Percentiles rank a stretch among this genome's conserved stretches.
Evolutionary conservation across 2,888 invertebrate species (phyloP).

Genomic region (Apeira syringaria): DNA sequence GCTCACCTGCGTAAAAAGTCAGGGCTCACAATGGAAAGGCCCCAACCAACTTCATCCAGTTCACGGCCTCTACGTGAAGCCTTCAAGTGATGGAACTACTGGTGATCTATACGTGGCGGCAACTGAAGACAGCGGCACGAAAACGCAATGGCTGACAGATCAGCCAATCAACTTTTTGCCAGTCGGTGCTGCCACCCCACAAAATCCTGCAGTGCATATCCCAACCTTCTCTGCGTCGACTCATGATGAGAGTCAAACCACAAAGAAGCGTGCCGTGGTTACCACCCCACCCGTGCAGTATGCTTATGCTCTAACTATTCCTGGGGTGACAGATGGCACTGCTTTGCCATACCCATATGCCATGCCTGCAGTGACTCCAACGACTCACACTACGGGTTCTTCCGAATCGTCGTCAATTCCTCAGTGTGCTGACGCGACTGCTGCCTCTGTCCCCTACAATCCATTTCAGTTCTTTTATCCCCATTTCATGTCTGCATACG

Average conservation of each 20-base stretch:
- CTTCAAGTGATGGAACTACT: slow-evolving; percentile 67
- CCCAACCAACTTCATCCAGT: slow-evolving; percentile 63
- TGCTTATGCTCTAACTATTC: slow-evolving; percentile 52
- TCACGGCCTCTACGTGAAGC: slow-evolving; percentile 69
- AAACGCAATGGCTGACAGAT: slow-evolving; percentile 70
- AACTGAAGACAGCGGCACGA: slow-evolving; percentile 65
- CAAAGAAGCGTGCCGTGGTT: slow-evolving; percentile 57
- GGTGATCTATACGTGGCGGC: slow-evolving; percentile 77
- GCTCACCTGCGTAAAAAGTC: slow-evolving; percentile 34
- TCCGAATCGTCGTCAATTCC: slow-evolving; percentile 41
- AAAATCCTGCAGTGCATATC: slow-evolving; percentile 27
- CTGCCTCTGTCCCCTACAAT: slow-evolving; percentile 43
- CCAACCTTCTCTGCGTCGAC: slow-evolving; percentile 30
- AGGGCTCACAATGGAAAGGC: slow-evolving; percentile 46
- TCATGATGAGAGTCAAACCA: slow-evolving; percentile 46
- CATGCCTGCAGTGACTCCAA: slow-evolving; percentile 27
- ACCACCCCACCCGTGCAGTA: slow-evolving; percentile 54
- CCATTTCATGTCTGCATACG: slow-evolving; percentile 64
- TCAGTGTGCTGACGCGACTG: slow-evolving; percentile 37
- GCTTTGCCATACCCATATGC: slow-evolving; percentile 50
- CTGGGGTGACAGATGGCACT: slow-evolving; percentile 40
- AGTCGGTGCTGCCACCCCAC: slow-evolving; percentile 39
- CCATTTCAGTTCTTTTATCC: slow-evolving; percentile 67
- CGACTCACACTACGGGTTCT: slow-evolving; percentile 31
- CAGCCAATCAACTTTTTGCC: slow-evolving; percentile 65